Conservation (phyloP, 2,113 vertebrate genomes). For the Dasyornis broadbenti region DNA sequence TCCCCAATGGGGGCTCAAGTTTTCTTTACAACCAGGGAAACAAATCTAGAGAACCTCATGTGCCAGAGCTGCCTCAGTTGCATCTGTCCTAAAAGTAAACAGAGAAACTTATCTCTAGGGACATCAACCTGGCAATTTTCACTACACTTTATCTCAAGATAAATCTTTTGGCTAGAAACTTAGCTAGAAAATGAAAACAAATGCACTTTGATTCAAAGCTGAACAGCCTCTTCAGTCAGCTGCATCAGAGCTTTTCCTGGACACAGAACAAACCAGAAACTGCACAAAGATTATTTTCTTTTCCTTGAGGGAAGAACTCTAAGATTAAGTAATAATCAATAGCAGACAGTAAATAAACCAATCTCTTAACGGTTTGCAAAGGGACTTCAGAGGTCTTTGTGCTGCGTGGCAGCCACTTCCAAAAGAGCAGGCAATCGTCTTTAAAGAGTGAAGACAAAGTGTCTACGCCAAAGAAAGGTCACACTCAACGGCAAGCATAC, state of each 20-base stretch:
- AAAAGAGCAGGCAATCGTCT: background rate
- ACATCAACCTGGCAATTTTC: background rate
- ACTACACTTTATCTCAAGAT: background rate
- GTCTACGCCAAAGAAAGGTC: background rate
- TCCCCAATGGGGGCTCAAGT: background rate
- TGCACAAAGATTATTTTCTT: background rate
- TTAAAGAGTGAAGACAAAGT: background rate
- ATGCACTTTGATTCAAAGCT: background rate
- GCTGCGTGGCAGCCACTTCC: background rate
- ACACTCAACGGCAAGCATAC: background rate
- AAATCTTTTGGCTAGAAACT: background rate
- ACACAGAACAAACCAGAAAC: background rate
- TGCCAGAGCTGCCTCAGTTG: background rate
- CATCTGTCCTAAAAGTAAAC: background rate
- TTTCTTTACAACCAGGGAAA: background rate
- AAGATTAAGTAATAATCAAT: constrained; percentile 46
- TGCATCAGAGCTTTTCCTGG: background rate
- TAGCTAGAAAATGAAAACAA: background rate
- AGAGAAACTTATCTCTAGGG: background rate
- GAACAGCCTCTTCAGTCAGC: background rate
- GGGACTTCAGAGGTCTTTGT: background rate
- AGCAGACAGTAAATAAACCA: constrained; percentile 14
- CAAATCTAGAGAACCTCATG: background rate
- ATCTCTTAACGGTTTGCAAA: background rate
- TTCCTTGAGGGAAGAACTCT: background rate